Base-by-base conservation (phyloP, 2,113 vertebrate species). In the Maccullochella peelii region DNA sequence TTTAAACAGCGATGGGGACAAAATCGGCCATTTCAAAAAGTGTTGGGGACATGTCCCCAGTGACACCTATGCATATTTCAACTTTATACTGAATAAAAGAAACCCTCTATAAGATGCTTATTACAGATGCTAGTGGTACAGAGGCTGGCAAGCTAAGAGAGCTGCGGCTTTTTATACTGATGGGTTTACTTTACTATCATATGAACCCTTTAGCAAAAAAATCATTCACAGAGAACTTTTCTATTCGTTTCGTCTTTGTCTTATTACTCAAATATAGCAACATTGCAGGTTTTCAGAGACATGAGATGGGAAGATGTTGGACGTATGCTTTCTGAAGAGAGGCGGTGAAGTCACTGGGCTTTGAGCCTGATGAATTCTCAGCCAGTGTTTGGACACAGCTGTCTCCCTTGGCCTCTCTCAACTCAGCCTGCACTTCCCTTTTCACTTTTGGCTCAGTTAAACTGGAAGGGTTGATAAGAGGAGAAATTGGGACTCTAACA, bases 381-480 rank as follows among this genome's bases (percentile, higher is more conserved):
- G 87, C 70, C 73, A 63, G 16, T 1, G 47, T 44, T 74, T 3
- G 6, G 38, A 66, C 66, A 78, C 79, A 87, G 86, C 86, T 88
- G 86, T 52, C 61, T 82, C 50, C 49, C 33, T 16, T 58, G 16
- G 82, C 78, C 49, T 0, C 70, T 42, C 76, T 30, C 7, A 38
- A 33, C 50, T 8, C 58, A 30, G 84, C 62, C 18, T 62, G 52
- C 21, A 21, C 72, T 61, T 80, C 71, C 63, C 61, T n/a, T n/a
- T 36, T 36, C 33, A 36, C 38, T 38, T 25, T 21, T 5, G 57
- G 33, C 54, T 61, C 23, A 73, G 49, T 72, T 65, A 59, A 18
- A 52, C 50, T 59, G 75, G 50, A 44, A 2, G n/a, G 5, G 16
- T 49, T 84, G 3, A 52, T 10, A 4, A 5, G 12, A 49, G n/a